These are phyloP conservation scores for Drosophila kokeensis DNA, from an alignment of 2,888 invertebrate species.

Conservation along the genomic window DNA sequence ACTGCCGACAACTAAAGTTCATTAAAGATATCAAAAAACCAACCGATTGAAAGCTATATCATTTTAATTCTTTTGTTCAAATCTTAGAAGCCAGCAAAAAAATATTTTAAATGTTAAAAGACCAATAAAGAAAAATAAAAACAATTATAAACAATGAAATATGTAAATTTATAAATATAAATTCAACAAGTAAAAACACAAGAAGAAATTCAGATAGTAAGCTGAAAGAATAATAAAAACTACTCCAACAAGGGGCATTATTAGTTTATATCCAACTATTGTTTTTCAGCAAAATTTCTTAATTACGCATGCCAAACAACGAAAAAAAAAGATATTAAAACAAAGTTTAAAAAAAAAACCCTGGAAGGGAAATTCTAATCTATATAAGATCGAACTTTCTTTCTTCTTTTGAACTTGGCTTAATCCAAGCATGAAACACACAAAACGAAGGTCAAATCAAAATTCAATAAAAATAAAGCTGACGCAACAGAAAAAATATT, in stretches of 20 bases:
- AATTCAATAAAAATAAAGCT: neutral
- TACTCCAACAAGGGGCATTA: neutral
- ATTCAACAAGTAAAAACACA: too few relatives aligned
- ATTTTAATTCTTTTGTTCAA: neutral
- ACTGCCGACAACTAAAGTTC: neutral
- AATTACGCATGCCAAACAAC: neutral
- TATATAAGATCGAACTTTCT: neutral
- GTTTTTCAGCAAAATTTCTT: neutral
- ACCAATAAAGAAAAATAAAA: neutral
- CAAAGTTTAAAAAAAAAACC: neutral
- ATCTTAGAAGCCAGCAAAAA: neutral
- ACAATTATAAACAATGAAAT: neutral
- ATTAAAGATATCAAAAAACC: neutral
- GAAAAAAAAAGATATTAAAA: neutral
- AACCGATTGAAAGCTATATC: neutral
- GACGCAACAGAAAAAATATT: neutral
- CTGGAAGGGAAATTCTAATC: neutral
- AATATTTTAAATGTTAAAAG: neutral
- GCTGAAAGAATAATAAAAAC: neutral
- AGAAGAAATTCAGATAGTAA: neutral
- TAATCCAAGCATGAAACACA: neutral
- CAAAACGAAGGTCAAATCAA: neutral
- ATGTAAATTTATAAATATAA: neutral
- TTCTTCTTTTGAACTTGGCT: neutral
- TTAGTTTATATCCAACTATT: neutral